These are phyloP conservation scores for Indri indri DNA, from an alignment of 2,113 vertebrate species.

Conservation along the genomic window DNA sequence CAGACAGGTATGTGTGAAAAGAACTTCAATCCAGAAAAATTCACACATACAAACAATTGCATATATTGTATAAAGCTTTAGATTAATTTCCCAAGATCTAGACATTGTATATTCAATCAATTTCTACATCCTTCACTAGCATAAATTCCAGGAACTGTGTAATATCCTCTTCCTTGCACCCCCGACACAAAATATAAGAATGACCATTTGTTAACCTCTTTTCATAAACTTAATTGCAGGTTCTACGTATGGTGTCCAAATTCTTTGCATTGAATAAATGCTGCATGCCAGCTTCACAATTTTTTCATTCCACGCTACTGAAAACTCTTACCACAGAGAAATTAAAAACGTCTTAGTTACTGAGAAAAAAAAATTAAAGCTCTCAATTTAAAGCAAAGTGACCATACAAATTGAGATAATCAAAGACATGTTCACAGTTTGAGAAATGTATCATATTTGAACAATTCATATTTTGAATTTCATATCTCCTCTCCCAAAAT, in stretches of 20 bases:
- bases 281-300: neutral
- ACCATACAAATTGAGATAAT: neutral
- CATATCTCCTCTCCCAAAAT: neutral
- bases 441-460: neutral
- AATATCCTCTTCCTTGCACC: neutral
- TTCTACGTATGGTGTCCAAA: neutral
- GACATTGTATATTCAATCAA: neutral
- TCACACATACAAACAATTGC: neutral
- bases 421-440: neutral
- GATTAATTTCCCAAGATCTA: neutral
- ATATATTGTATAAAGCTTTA: neutral
- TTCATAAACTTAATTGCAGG: neutral
- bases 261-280: neutral
- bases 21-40: neutral
- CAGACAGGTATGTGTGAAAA: neutral
- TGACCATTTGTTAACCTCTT: neutral
- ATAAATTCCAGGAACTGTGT: conserved; percentile 12
- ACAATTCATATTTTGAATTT: neutral
- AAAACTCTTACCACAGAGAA: neutral
- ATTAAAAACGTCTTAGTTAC: neutral
- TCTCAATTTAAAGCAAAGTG: neutral
- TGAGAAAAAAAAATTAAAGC: neutral
- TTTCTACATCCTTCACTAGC: neutral
- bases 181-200: neutral
- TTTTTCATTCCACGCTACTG: neutral